Base-by-base conservation (phyloP, 2,797 vertebrate species). In the Anisognathus igniventris region DNA sequence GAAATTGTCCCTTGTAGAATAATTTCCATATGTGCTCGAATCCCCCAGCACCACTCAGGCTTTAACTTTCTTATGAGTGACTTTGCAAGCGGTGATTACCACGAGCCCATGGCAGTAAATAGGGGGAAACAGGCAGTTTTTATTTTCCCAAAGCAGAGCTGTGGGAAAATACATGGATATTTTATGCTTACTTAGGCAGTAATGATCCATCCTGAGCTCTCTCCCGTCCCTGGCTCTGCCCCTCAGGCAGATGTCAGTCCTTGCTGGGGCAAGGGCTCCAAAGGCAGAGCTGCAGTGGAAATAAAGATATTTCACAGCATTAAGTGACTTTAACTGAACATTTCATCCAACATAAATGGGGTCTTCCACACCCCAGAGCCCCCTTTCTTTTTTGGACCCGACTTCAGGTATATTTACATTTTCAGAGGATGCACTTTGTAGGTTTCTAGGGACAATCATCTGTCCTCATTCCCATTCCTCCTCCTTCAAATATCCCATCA, bases 11-110 rank as follows among this genome's bases (percentile, higher is more conserved):
- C 91, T 68, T 3, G 16, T 0, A 47, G 80, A 27, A 67, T 27
- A 61, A 77, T 90, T 95, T 75, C 58, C 88, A 14, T 60, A 33
- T 33, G 42, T 30, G 84, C 57, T 86, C 68, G 57, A 91, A 91
- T 94, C 95, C 94, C 95, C n/a, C 73, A 82, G 84, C 50, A 25
- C 65, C 62, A n/a, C 66, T 94, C 84, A 56, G 82, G 90, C 81
- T 93, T 80, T 94, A 51, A 83, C 85, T 93, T 87, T 37, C 86
- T 87, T 58, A 31, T 45, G 74, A 92, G 93, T 86, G 88, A 92
- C 91, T 95, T 65, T 62, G 53, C n/a, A 91, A 89, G 73, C 0
- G 31, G 76, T 17, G 84, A 94, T 95, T 95, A 65, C 72, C 77
- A 6, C 22, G 42, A 86, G 85, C 88, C 81, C 86, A 28, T 7